A percentile compares a stretch with the other conserved stretches of the same genome.
Evolutionary conservation across 1,140 invertebrate genomes (phyloP).

Genomic region (Epicauta chinensis): DNA sequence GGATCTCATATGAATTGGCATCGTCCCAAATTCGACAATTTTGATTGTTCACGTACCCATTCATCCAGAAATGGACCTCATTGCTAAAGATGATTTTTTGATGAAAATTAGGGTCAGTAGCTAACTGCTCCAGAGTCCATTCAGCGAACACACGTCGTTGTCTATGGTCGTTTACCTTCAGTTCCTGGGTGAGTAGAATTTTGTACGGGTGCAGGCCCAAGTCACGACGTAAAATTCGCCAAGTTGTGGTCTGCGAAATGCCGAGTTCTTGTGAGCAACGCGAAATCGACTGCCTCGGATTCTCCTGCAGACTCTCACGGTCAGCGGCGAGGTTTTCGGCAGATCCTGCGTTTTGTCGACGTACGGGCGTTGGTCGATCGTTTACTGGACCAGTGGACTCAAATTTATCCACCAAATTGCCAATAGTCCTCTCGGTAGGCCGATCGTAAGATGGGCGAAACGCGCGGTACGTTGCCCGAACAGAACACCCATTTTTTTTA

Average conservation of each 20-base stretch:
- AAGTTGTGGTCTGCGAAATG: slow-evolving; percentile 16
- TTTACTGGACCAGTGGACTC: background rate
- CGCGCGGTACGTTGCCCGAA: too few relatives aligned
- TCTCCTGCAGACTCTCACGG: slow-evolving; percentile 1
- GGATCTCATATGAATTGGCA: slow-evolving; percentile 31
- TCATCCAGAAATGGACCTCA: slow-evolving; percentile 32
- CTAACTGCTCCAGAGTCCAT: slow-evolving; percentile 30
- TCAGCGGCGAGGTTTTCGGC: slow-evolving; percentile 10
- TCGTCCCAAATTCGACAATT: slow-evolving; percentile 32
- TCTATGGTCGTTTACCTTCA: slow-evolving; percentile 34
- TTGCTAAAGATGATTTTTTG: slow-evolving; percentile 21
- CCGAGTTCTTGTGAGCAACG: slow-evolving; percentile 12
- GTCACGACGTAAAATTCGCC: slow-evolving; percentile 18
- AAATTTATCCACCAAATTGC: background rate
- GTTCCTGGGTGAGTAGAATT: slow-evolving; percentile 39
- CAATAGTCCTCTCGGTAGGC: too few relatives aligned
- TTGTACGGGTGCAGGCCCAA: slow-evolving; percentile 20
- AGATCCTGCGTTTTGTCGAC: background rate
- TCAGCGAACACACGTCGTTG: slow-evolving; percentile 33
- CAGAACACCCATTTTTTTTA: too few relatives aligned
- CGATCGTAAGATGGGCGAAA: too few relatives aligned
- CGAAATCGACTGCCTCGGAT: background rate
- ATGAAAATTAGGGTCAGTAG: slow-evolving; percentile 15
- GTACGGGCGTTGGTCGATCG: background rate
- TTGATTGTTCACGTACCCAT: slow-evolving; percentile 36